Evolutionary conservation across 2,797 vertebrate species (phyloP), one percentile per base, ranked within the genome.

Genomic region (Halcyon smyrnensis): DNA sequence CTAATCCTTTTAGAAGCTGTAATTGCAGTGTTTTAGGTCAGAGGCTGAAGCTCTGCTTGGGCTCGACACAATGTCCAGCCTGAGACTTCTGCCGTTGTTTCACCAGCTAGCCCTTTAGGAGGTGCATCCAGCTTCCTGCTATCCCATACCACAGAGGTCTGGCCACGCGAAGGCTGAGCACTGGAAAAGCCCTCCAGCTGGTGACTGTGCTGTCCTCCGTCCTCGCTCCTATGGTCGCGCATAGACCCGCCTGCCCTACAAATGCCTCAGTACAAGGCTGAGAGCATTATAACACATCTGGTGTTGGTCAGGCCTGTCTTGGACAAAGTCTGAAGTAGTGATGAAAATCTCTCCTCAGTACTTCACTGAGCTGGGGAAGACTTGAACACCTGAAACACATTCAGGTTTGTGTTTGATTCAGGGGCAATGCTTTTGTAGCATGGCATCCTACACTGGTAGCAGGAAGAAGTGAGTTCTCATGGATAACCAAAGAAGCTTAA

Each of bases 231-330:
- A 1, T 0, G 8, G 76, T 65, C 5, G 0, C 39, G 17, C 0
- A 0, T 8, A 23, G 75, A 51, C 23, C 48, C 8, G 20, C 30
- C 64, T 27, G 70, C 70, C 0, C 0, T 5, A 24, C 1, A 0
- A 71, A 25, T 0, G 0, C 36, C 64, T 41, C 6, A 1, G 27
- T 8, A 12, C 14, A 9, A 15, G 27, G 41, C 65, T 43, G 48
- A 57, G 17, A 30, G 65, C n/a, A 2, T 19, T 54, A 2, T 15
- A 25, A 50, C 41, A 15, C 13, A 23, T 4, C 15, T 3, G 11
- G 5, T 3, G 4, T 9, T 9, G 1, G 56, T 6, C 32, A 15
- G 30, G 28, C 24, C 62, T 18, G 21, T 16, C 69, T n/a, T 18
- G 4, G 16, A 30, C 27, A 28, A 74, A 53, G 15, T 9, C 39